Conservation (phyloP, 2,113 vertebrate species). For the Pluvialis apricaria region DNA sequence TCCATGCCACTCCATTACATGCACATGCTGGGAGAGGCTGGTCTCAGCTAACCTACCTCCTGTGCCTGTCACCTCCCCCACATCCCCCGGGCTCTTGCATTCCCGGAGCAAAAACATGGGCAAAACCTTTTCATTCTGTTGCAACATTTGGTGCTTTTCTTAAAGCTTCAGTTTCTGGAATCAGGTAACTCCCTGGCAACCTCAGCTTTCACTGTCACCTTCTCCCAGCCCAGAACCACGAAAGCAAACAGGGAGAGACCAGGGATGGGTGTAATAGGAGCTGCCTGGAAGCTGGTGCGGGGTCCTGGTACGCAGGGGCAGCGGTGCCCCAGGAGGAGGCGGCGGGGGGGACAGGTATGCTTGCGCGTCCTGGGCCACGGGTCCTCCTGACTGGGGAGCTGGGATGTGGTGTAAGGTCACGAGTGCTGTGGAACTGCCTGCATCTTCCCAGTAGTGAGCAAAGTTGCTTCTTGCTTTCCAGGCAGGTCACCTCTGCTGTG, state of each 20-base stretch:
- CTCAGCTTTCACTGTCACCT: neutral
- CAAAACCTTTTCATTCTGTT: neutral
- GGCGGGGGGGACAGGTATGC: neutral
- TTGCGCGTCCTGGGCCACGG: neutral
- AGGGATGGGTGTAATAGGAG: neutral
- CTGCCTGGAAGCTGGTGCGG: neutral
- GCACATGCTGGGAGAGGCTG: neutral
- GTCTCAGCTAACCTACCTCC: neutral
- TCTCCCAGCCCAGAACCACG: neutral
- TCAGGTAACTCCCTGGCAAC: neutral
- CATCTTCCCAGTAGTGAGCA: neutral
- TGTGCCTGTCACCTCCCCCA: neutral
- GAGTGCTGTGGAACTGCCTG: neutral
- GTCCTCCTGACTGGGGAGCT: neutral
- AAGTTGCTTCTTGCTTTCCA: neutral
- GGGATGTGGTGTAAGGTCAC: neutral
- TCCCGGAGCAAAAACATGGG: neutral
- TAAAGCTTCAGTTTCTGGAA: neutral
- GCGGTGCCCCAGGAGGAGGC: rapidly evolving
- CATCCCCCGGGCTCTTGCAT: neutral
- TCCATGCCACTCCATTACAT: neutral
- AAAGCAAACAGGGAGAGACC: neutral
- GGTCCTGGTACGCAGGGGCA: neutral
- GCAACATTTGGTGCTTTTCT: neutral
- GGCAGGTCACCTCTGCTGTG: neutral